Base-by-base conservation (phyloP, 92 coral and sea anemone species). In the Desmophyllum pertusum region DNA sequence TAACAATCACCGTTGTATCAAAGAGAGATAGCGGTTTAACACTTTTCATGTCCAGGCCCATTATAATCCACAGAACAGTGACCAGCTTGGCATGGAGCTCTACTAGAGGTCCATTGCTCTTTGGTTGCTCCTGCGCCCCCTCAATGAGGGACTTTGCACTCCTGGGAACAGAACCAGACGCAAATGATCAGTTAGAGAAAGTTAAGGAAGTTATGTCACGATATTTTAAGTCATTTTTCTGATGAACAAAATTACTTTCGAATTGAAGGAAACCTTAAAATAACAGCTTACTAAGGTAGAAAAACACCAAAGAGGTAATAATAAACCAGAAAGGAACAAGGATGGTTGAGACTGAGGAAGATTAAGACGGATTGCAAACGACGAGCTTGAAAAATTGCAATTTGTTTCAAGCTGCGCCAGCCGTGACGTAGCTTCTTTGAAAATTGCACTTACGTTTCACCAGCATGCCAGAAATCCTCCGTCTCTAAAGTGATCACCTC, bases 391-490 rank as follows among this genome's bases (percentile, higher is more conserved):
- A n/a, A n/a, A n/a, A n/a, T n/a, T n/a, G n/a, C n/a, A n/a, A n/a
- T n/a, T n/a, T n/a, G n/a, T n/a, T n/a, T n/a, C n/a, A n/a, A n/a
- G n/a, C n/a, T n/a, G n/a, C n/a, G n/a, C n/a, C n/a, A n/a, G n/a
- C n/a, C n/a, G n/a, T n/a, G n/a, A n/a, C n/a, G n/a, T n/a, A n/a
- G n/a, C n/a, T n/a, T n/a, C n/a, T n/a, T n/a, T n/a, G n/a, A 37
- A 25, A 36, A 10, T 68, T 70, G 38, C 40, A 79, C 94, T 18
- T 78, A 96, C 98, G 88, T 73, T 71, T 84, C 90, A 6, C 98
- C 98, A 48, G 93, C 84, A 55, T 91, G 96, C 99, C 99, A 97
- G 77, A 94, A 91, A 75, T 97, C 96, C 73, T 97, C 99, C 5
- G 85, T 89, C 45, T 90, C 93, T 57, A 93, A 81, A 15, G 85